These are phyloP conservation scores for Struthio camelus DNA, from an alignment of 2,113 vertebrate species.

Conservation along the genomic window DNA sequence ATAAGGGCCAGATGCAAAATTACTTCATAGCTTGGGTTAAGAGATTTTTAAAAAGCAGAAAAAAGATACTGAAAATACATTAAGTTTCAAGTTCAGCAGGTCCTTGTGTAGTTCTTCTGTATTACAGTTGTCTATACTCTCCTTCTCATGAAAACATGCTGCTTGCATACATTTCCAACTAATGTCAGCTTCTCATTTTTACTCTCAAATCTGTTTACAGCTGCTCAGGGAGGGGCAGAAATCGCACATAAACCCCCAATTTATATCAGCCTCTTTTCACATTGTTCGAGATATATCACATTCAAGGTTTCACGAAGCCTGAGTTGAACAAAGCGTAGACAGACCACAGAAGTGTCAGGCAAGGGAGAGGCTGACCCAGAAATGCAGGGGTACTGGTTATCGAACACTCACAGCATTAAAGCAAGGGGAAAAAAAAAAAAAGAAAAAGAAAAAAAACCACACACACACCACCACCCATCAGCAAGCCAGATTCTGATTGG, in stretches of 20 bases:
- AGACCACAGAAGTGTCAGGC: neutral
- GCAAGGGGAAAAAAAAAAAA: neutral
- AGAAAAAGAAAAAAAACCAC: neutral
- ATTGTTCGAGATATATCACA: neutral
- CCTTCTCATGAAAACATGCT: neutral
- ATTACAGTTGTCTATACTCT: neutral
- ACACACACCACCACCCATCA: no score
- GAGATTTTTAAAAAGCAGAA: neutral
- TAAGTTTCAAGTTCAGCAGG: neutral
- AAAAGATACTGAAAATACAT: neutral
- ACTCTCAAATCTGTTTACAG: neutral
- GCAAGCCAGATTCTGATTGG: neutral
- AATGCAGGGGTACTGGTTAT: neutral
- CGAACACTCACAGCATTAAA: neutral
- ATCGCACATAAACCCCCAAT: neutral
- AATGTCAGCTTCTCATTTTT: neutral
- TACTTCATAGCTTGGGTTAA: neutral
- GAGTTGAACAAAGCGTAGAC: neutral
- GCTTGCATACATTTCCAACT: neutral
- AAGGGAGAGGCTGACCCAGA: neutral
- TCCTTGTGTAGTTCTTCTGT: neutral
- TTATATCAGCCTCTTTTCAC: slow-evolving; percentile 22
- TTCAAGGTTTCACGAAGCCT: neutral
- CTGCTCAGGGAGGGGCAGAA: slow-evolving; percentile 2
- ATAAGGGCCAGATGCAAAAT: neutral